Conservation (phyloP, 2,888 invertebrate species). For the Dysmachus trigonus region DNA sequence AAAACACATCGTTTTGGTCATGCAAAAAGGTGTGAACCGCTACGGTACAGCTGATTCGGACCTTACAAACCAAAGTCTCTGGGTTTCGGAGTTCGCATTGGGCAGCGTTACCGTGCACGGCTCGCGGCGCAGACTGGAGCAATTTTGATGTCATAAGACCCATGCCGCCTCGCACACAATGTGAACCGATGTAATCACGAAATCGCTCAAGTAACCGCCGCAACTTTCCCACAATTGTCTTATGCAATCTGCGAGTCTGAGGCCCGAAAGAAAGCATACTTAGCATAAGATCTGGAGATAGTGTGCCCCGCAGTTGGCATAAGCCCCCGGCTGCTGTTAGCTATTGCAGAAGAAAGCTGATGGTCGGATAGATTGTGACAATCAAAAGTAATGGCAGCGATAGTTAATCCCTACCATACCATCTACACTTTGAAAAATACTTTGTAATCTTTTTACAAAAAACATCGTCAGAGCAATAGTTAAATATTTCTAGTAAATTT, state of each 20-base stretch:
- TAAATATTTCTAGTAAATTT: too few species aligned
- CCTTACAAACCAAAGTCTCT: background rate
- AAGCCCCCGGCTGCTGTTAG: background rate
- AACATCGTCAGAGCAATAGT: too few species aligned
- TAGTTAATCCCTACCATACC: background rate
- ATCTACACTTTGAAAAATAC: too few species aligned
- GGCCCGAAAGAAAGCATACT: background rate
- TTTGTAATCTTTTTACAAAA: too few species aligned
- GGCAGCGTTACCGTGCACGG: background rate
- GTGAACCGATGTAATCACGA: background rate
- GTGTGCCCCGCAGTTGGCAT: background rate
- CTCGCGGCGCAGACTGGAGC: background rate
- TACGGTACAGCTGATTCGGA: background rate
- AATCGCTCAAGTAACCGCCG: background rate
- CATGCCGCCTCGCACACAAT: background rate
- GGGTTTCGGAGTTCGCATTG: background rate
- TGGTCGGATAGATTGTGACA: background rate
- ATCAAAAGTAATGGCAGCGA: background rate
- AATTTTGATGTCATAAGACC: conserved; percentile 3
- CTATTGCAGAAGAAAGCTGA: background rate
- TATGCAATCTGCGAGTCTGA: background rate
- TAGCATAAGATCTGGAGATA: background rate
- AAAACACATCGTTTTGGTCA: background rate
- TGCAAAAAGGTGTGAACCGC: background rate
- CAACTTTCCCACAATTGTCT: conserved; percentile 6